Evolutionary conservation across 1,140 invertebrate species (phyloP), one percentile per base, ranked within the genome.

Genomic region (Arctopsyche grandis): DNA sequence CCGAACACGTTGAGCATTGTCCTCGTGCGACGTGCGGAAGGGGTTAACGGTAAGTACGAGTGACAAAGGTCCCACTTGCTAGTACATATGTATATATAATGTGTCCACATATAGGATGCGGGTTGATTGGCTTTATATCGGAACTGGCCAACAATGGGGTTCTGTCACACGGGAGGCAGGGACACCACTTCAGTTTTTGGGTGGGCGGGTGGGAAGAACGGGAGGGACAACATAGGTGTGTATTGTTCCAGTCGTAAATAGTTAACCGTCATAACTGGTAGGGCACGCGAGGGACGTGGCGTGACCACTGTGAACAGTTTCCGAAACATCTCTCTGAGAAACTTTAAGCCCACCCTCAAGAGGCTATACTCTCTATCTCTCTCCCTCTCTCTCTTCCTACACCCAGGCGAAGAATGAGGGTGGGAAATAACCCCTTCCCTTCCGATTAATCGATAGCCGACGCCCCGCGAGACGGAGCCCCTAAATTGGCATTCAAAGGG

Each of bases 401-500:
- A 44, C 69, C 26, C 69, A 5, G 12, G 19, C 38, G 19, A 52
- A 52, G 48, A 12, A 5, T 3, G 48, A 12, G 12, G 12, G 16
- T 52, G 10, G 16, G 10, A 52, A 52, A 52, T 16, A 52, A 52
- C 12, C 48, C 16, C 48, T 52, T 52, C 10, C 48, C 48, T 10
- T 29, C 43, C 78, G 80, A 82, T 82, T 82, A 82, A 82, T 82
- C 80, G 80, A 82, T 82, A 82, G 52, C 43, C 38, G 22, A 26
- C 46, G 43, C 77, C 77, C 77, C 69, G 76, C 58, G n/a, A 46
- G 52, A 44, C 74, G 71, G 38, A 52, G 43, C 43, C 80, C 19
- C 10, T 75, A 77, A 82, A 82, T 79, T 79, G 80, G 78, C 78
- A 82, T 82, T 82, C 80, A 82, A 82, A 79, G 74, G 78, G 78